Percentiles rank a stretch among this genome's conserved stretches.
Evolutionary conservation across 2,888 invertebrate genomes (phyloP).

Genomic region (Apotomis turbidana): DNA sequence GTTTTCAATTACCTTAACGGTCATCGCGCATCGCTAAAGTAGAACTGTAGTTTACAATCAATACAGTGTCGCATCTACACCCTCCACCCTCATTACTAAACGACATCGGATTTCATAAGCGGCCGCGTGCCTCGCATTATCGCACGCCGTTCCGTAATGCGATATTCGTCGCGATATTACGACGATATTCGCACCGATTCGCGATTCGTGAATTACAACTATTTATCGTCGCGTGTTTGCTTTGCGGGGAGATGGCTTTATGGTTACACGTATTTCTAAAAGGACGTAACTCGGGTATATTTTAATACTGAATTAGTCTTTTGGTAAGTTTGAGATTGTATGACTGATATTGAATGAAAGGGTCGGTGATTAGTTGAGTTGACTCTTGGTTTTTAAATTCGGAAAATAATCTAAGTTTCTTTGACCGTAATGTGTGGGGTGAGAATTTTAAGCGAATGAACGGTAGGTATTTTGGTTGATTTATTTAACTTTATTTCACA

Average conservation of each 20-base stretch:
- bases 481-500: no score
- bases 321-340: constrained; percentile 51
- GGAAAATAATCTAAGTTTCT: constrained; percentile 23
- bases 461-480: no score
- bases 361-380: constrained; percentile 53
- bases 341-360: constrained; percentile 36
- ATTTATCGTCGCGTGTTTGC: constrained; percentile 70
- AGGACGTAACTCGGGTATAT: neutral
- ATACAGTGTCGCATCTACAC: constrained; percentile 48
- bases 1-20: no score
- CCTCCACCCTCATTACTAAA: constrained; percentile 48
- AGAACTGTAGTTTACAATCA: no score
- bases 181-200: neutral
- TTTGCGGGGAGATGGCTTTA: constrained; percentile 53
- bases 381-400: constrained; percentile 22
- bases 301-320: no score
- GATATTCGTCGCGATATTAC: constrained; percentile 50
- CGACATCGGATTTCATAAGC: constrained; percentile 74
- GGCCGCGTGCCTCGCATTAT: constrained; percentile 79
- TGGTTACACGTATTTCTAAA: neutral
- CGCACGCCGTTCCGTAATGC: constrained; percentile 66
- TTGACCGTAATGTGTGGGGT: neutral
- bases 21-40: no score
- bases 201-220: constrained; percentile 73
- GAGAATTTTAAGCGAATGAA: no score